These are phyloP conservation scores for Alces alces DNA, from an alignment of 2,113 vertebrate species.

Conservation along the genomic window DNA sequence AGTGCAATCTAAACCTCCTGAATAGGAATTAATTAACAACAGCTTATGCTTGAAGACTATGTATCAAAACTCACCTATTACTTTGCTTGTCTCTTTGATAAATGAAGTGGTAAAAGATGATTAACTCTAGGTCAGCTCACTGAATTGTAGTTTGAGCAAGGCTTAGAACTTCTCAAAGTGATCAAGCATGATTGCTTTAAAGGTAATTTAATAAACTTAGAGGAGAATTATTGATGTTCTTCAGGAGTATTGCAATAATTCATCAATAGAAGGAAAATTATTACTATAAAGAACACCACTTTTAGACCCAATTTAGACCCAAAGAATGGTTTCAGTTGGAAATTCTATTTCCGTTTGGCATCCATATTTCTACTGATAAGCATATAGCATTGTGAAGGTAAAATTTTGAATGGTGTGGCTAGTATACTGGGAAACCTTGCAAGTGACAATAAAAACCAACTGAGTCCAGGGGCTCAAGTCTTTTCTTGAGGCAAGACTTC, in stretches of 20 bases:
- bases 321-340: neutral
- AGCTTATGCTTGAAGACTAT: conserved; percentile 65
- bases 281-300: neutral
- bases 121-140: conserved; percentile 69
- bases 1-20: neutral
- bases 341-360: neutral
- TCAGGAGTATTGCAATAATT: conserved; percentile 21
- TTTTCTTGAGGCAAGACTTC: neutral
- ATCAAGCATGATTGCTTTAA: conserved; percentile 50
- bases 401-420: neutral
- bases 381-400: neutral
- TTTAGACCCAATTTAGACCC: neutral
- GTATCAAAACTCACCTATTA: conserved; percentile 60
- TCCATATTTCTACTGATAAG: neutral
- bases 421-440: neutral
- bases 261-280: conserved; percentile 19
- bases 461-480: neutral
- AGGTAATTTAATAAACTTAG: conserved; percentile 53
- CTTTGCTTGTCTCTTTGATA: conserved; percentile 74
- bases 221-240: conserved; percentile 28
- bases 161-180: conserved; percentile 40
- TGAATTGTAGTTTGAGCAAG: conserved; percentile 68
- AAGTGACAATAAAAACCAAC: neutral
- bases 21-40: conserved; percentile 52
- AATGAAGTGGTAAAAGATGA: conserved; percentile 73